A percentile compares a stretch with the other conserved stretches of the same genome.
These are phyloP conservation scores for Apodemia mormo DNA, from an alignment of 2,888 invertebrate species.

Conservation along the genomic window DNA sequence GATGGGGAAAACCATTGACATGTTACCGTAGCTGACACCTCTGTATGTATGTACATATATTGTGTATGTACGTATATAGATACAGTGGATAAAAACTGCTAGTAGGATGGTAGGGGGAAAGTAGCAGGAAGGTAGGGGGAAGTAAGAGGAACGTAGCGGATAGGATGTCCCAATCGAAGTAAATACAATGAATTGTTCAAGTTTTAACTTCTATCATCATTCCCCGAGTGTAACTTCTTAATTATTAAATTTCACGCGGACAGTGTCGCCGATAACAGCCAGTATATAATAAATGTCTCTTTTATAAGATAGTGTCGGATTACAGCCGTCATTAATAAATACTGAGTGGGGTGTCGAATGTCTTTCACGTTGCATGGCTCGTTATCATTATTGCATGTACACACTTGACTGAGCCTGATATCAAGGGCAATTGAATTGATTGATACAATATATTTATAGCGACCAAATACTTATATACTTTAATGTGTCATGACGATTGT, in stretches of 20 bases:
- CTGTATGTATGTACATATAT: too few species aligned
- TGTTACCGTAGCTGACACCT: too few species aligned
- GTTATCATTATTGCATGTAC: neutral
- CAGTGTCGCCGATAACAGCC: neutral
- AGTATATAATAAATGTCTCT: neutral
- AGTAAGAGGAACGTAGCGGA: too few species aligned
- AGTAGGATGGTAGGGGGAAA: too few species aligned
- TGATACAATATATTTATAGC: neutral
- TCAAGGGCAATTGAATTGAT: conserved; percentile 11
- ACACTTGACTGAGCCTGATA: neutral
- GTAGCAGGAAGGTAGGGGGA: too few species aligned
- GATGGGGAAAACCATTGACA: too few species aligned
- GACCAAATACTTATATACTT: neutral
- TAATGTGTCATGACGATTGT: neutral
- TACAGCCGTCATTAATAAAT: neutral
- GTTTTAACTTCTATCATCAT: too few species aligned
- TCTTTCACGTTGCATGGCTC: neutral
- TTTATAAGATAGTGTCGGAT: neutral
- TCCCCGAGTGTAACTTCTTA: too few species aligned
- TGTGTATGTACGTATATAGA: too few species aligned
- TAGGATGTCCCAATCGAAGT: too few species aligned
- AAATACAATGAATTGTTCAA: too few species aligned
- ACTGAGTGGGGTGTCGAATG: neutral
- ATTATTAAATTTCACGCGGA: neutral
- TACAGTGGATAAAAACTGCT: too few species aligned